Percentiles rank a stretch among this genome's conserved stretches.
Conservation (phyloP, 2,113 vertebrate species). For the sheep (Ovis aries) region DNA sequence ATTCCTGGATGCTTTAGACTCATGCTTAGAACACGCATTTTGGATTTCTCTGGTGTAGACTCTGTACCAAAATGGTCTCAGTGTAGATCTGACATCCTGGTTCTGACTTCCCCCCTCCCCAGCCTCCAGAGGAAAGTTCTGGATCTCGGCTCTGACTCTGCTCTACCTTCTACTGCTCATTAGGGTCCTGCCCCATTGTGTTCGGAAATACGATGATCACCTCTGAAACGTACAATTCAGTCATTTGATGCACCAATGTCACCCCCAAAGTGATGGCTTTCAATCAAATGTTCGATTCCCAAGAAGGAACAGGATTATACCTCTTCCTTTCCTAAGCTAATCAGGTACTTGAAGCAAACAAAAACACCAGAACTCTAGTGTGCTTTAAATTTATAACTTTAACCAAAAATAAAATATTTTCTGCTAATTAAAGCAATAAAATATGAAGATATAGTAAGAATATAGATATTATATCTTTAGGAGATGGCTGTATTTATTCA, state of each 20-base stretch:
- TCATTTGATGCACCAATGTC: background rate
- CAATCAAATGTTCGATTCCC: background rate
- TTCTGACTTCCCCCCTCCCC: background rate
- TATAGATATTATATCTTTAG: background rate
- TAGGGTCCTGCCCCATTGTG: background rate
- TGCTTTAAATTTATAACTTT: background rate
- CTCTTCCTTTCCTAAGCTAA: background rate
- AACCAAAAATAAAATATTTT: background rate
- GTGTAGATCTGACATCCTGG: background rate
- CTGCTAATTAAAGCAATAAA: background rate
- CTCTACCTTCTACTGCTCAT: background rate
- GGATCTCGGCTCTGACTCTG: background rate
- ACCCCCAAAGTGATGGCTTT: background rate
- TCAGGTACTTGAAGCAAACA: background rate
- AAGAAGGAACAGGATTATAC: background rate
- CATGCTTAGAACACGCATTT: too few species aligned
- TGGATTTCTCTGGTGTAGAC: background rate
- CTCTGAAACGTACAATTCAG: background rate
- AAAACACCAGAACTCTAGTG: background rate
- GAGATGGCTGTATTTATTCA: background rate
- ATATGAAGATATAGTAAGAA: background rate
- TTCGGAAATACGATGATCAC: background rate
- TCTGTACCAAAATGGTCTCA: background rate
- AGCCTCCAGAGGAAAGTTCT: accelerated
- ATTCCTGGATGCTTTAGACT: background rate